Percentiles rank a stretch among this genome's conserved stretches.
Conservation (phyloP, 2,113 vertebrate species). For the Verasper variegatus region DNA sequence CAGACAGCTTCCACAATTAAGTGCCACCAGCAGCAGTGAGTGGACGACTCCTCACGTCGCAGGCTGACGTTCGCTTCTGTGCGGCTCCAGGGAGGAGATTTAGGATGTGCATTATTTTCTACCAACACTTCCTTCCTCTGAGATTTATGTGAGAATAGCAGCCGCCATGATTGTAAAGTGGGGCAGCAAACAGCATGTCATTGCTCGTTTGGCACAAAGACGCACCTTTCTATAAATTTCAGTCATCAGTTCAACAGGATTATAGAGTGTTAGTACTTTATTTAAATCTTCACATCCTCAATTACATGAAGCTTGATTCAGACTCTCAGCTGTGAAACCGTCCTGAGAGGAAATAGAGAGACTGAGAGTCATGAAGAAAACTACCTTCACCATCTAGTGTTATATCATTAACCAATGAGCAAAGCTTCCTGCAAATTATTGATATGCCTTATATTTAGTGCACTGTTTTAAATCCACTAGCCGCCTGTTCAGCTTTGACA, state of each 20-base stretch:
- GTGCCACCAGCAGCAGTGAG: slow-evolving; percentile 3
- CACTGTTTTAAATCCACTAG: neutral
- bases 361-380: no score
- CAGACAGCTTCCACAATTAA: slow-evolving; percentile 12
- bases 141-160: neutral
- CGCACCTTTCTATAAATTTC: no score
- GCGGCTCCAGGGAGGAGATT: neutral
- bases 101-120: neutral
- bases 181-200: no score
- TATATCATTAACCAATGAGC: neutral
- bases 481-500: neutral
- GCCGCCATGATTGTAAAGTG: neutral
- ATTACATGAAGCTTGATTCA: no score
- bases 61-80: neutral
- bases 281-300: no score
- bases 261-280: no score
- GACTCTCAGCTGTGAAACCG: no score
- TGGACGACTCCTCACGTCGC: neutral
- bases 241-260: no score
- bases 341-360: no score
- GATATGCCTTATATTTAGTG: neutral
- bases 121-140: neutral
- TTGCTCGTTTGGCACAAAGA: no score
- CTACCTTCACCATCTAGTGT: no score
- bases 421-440: neutral